These are phyloP conservation scores for Sceloporus tristichus DNA, from an alignment of 2,113 vertebrate species.

Conservation along the genomic window DNA sequence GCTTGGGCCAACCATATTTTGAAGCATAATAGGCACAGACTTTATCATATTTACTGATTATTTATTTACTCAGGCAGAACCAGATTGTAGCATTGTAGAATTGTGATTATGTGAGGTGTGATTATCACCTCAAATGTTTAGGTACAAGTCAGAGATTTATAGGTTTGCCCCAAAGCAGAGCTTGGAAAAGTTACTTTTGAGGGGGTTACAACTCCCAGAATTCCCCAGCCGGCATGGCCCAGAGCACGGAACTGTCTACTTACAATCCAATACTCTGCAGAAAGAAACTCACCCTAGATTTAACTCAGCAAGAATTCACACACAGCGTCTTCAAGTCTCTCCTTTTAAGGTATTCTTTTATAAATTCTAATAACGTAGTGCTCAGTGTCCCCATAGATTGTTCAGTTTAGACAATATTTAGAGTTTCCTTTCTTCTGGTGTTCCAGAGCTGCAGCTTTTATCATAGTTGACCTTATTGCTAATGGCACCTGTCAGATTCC, in stretches of 20 bases:
- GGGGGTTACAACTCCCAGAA: not conserved
- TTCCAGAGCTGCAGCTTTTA: conserved; percentile 44
- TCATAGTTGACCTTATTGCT: conserved; percentile 51
- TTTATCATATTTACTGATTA: too few species aligned
- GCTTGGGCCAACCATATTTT: too few species aligned
- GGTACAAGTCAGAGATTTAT: too few species aligned
- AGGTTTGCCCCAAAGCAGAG: not conserved
- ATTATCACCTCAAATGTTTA: too few species aligned
- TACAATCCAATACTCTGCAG: not conserved
- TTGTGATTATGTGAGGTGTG: too few species aligned
- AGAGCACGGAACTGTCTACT: not conserved
- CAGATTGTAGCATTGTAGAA: too few species aligned
- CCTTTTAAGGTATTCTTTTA: not conserved
- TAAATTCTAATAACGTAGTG: not conserved
- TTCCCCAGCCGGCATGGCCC: not conserved
- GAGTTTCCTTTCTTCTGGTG: not conserved
- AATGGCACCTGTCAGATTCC: conserved; percentile 69
- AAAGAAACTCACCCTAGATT: not conserved
- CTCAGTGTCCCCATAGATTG: not conserved
- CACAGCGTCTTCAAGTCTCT: not conserved
- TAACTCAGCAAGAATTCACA: not conserved
- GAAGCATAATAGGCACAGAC: too few species aligned
- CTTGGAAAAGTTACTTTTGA: not conserved
- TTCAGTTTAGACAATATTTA: conserved; percentile 22
- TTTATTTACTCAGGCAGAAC: too few species aligned